These are phyloP conservation scores for Aspidiotus destructor DNA, from an alignment of 2,888 invertebrate genomes.

Conservation along the genomic window DNA sequence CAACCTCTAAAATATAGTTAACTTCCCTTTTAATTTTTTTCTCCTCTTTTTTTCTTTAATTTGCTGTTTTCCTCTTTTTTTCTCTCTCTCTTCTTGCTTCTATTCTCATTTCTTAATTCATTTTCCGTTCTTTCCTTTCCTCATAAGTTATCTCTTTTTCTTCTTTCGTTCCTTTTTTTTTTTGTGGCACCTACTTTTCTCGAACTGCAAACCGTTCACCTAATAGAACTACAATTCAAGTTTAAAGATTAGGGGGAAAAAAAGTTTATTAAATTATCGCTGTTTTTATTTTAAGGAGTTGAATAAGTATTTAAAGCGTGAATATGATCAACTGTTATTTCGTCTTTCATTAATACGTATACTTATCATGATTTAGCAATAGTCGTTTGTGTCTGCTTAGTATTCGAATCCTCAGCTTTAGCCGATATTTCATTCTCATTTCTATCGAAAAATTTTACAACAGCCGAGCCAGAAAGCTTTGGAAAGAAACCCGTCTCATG, in stretches of 20 bases:
- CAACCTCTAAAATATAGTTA: constrained; percentile 30
- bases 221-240: neutral
- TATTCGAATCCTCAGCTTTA: too few relatives aligned
- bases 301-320: too few relatives aligned
- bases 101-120: constrained; percentile 1
- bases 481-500: too few relatives aligned
- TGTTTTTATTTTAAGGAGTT: too few relatives aligned
- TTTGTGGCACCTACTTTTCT: neutral
- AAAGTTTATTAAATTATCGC: neutral
- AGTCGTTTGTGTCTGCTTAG: too few relatives aligned
- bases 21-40: constrained; percentile 23
- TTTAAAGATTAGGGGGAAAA: neutral
- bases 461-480: too few relatives aligned
- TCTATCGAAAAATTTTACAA: too few relatives aligned
- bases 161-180: neutral
- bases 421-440: too few relatives aligned
- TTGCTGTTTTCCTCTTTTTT: neutral
- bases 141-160: neutral
- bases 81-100: neutral
- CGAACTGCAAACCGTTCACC: too few relatives aligned
- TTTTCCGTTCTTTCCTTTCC: constrained; percentile 9
- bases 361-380: too few relatives aligned
- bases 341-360: too few relatives aligned
- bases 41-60: constrained; percentile 13
- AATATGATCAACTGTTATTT: too few relatives aligned